Percentiles rank a stretch among this genome's conserved stretches.
These are phyloP conservation scores for Frieseomelitta varia DNA, from an alignment of 1,140 invertebrate genomes.

Conservation along the genomic window DNA sequence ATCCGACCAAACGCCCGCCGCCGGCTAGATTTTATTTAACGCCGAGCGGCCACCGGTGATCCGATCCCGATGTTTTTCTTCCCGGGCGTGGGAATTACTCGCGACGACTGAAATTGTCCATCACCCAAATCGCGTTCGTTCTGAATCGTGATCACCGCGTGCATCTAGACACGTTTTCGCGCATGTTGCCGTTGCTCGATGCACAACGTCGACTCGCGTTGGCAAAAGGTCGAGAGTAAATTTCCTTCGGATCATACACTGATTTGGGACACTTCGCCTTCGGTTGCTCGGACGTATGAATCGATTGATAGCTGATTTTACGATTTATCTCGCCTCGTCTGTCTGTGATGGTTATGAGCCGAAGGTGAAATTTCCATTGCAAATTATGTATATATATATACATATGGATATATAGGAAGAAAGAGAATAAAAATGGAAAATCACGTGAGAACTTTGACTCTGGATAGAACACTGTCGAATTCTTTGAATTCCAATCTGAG, in stretches of 20 bases:
- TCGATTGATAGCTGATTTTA: not conserved
- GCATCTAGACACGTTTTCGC: not conserved
- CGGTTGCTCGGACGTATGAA: not conserved
- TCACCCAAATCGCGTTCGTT: not conserved
- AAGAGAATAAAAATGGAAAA: no score
- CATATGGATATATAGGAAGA: not conserved
- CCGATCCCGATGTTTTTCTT: not conserved
- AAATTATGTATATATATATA: not conserved
- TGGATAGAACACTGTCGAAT: not conserved
- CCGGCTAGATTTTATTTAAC: conserved; percentile 16
- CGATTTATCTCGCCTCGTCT: not conserved
- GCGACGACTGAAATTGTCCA: not conserved
- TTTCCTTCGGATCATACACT: not conserved
- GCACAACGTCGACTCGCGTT: not conserved
- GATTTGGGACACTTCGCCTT: not conserved
- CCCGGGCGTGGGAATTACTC: not conserved
- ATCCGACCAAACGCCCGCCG: conserved; percentile 6
- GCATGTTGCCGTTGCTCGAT: not conserved
- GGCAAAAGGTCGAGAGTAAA: not conserved
- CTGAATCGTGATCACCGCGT: not conserved
- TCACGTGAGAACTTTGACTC: not conserved
- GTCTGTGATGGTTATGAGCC: no score
- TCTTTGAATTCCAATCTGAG: not conserved
- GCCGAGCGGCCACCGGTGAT: not conserved
- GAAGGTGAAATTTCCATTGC: no score